Evolutionary conservation across 2,797 vertebrate species (phyloP).

Genomic region (Chaetodon trifasciatus): DNA sequence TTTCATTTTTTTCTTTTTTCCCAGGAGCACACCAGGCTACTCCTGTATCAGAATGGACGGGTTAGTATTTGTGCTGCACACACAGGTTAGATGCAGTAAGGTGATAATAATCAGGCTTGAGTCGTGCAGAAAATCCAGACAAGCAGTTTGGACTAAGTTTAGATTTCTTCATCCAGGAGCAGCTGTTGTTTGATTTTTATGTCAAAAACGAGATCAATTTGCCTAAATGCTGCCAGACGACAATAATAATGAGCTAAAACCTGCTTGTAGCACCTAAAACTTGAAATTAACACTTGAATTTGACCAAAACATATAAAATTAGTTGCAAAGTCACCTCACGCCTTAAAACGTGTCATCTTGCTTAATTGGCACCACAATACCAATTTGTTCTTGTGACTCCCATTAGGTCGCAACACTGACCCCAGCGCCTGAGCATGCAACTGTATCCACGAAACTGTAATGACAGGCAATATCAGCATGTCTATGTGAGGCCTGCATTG

Average conservation of each 20-base stretch:
- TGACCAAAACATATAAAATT: not conserved
- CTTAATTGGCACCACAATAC: not conserved
- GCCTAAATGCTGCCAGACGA: not conserved
- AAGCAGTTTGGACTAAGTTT: slow-evolving; percentile 8
- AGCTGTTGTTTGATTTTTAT: slow-evolving; percentile 5
- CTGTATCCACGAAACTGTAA: slow-evolving; percentile 56
- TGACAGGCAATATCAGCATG: slow-evolving; percentile 48
- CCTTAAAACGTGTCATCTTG: slow-evolving; percentile 4
- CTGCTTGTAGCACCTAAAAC: not conserved
- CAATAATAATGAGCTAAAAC: not conserved
- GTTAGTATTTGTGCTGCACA: slow-evolving; percentile 31
- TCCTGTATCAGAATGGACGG: slow-evolving; percentile 22
- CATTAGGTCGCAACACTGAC: slow-evolving; percentile 27
- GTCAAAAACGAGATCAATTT: not conserved
- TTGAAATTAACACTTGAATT: not conserved
- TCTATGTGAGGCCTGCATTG: slow-evolving; percentile 77
- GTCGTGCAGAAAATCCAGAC: slow-evolving; percentile 23
- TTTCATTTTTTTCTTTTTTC: not conserved
- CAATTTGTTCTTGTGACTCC: not conserved
- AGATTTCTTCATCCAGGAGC: not conserved
- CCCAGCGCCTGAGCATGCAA: slow-evolving; percentile 44
- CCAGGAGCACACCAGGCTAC: not conserved
- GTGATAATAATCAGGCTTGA: not conserved
- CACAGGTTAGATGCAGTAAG: slow-evolving; percentile 17
- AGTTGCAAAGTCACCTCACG: not conserved